phyloP scores from a whole-genome alignment of 2,888 invertebrate genomes.

The Xestia sexstrigata region DNA sequence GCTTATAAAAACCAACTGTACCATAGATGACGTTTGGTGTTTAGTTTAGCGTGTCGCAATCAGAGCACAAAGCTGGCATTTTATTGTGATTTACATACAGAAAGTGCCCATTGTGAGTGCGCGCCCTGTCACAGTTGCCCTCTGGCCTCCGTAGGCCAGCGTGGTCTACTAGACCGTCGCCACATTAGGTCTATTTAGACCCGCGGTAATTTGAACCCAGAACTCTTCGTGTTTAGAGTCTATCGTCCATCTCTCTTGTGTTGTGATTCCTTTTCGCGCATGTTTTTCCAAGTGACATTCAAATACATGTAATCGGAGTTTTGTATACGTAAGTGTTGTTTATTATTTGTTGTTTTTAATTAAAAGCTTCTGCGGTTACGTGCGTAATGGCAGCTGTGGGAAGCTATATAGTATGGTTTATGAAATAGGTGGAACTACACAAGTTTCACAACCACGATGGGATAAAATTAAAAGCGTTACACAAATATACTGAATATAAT shows the following conservation, averaged over 20 bases:
- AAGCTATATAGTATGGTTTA: slow-evolving; percentile 6
- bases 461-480: slow-evolving; percentile 16
- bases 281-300: slow-evolving; percentile 36
- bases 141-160: slow-evolving; percentile 80
- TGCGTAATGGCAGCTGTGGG: slow-evolving; percentile 17
- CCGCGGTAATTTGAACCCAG: slow-evolving; percentile 19
- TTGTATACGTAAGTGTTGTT: slow-evolving; percentile 46
- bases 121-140: slow-evolving; percentile 87
- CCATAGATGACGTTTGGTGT: slow-evolving; percentile 82
- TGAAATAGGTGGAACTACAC: slow-evolving; percentile 19
- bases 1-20: slow-evolving; percentile 72
- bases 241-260: slow-evolving; percentile 54
- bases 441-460: slow-evolving; percentile 13
- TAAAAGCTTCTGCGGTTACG: slow-evolving; percentile 16
- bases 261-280: slow-evolving; percentile 40
- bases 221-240: slow-evolving; percentile 57
- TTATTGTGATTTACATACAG: slow-evolving; percentile 89
- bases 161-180: slow-evolving; percentile 78
- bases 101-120: slow-evolving; percentile 85
- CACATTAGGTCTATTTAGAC: slow-evolving; percentile 35
- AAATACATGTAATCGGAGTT: slow-evolving; percentile 35
- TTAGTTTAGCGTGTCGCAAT: slow-evolving; percentile 88
- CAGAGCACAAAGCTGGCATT: slow-evolving; percentile 87
- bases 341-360: slow-evolving; percentile 27
- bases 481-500: slow-evolving; percentile 28